These are phyloP conservation scores for Lamproptera curius DNA, from an alignment of 2,888 invertebrate genomes.

Conservation along the genomic window DNA sequence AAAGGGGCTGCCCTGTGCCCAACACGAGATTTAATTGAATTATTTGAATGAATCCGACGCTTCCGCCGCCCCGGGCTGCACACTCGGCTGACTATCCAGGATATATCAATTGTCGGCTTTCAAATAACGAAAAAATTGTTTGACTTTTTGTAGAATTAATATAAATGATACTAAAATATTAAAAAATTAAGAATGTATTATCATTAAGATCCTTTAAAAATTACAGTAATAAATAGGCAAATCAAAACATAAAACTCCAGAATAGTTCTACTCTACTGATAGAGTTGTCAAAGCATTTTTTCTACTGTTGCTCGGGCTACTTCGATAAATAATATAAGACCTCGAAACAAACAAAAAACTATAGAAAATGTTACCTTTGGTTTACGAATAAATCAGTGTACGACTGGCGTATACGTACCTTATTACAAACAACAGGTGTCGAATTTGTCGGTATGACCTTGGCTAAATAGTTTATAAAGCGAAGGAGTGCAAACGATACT, in stretches of 20 bases:
- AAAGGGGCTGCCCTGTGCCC: constrained; percentile 61
- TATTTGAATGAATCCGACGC: constrained; percentile 72
- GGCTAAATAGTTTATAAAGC: constrained; percentile 42
- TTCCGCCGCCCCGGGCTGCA: constrained; percentile 57
- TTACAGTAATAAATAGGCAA: not conserved
- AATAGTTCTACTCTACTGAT: not conserved
- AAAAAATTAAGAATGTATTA: not conserved
- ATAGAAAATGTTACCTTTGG: constrained; percentile 25
- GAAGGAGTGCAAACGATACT: constrained; percentile 43
- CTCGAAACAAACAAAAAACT: constrained; percentile 14
- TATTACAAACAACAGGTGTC: constrained; percentile 64
- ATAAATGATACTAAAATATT: not conserved
- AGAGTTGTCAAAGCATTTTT: too few relatives aligned
- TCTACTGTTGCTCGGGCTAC: too few relatives aligned
- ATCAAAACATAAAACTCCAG: not conserved
- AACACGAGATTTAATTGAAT: constrained; percentile 70
- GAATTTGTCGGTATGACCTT: constrained; percentile 62
- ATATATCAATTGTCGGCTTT: constrained; percentile 66
- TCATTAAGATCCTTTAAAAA: not conserved
- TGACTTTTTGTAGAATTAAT: not conserved
- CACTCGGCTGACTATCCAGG: constrained; percentile 49
- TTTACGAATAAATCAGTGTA: constrained; percentile 29
- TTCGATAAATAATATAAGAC: not conserved
- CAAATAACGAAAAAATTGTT: not conserved
- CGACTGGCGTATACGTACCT: constrained; percentile 51